Evolutionary conservation across 2,113 vertebrate genomes (phyloP).

Genomic region (Pica pica): DNA sequence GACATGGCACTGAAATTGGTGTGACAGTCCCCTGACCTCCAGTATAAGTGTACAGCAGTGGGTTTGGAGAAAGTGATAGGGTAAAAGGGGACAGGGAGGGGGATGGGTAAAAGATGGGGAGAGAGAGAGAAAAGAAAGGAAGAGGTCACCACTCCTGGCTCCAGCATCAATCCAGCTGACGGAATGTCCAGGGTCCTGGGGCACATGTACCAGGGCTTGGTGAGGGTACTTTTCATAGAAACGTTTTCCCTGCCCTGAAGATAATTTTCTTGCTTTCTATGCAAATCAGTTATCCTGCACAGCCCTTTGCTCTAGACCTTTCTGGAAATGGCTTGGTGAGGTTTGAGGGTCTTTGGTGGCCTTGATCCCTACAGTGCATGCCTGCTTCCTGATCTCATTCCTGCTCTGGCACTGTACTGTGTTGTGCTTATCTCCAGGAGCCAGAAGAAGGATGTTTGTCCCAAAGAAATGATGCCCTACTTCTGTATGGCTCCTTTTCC

Average conservation of each 20-base stretch:
- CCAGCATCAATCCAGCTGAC: neutral
- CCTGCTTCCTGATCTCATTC: neutral
- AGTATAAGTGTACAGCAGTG: neutral
- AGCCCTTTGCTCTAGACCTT: neutral
- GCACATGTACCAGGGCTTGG: too few species aligned
- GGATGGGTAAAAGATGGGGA: accelerated
- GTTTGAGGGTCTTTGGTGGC: neutral
- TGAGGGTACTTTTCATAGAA: too few species aligned
- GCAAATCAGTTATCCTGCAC: neutral
- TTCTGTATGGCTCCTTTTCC: neutral
- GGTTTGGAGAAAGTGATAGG: neutral
- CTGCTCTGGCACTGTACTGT: neutral
- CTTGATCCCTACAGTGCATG: neutral
- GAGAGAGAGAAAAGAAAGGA: neutral
- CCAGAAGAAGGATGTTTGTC: neutral
- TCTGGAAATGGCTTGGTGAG: neutral
- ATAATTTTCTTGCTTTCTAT: neutral
- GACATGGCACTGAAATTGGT: accelerated
- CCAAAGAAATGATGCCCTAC: neutral
- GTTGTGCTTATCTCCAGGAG: neutral
- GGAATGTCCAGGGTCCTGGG: neutral
- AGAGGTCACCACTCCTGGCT: neutral
- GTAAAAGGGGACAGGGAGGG: neutral
- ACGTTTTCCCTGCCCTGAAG: neutral
- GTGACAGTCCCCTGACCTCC: too few species aligned